These are phyloP conservation scores for Paracanthobrama guichenoti DNA, from an alignment of 2,113 vertebrate species.

Conservation along the genomic window DNA sequence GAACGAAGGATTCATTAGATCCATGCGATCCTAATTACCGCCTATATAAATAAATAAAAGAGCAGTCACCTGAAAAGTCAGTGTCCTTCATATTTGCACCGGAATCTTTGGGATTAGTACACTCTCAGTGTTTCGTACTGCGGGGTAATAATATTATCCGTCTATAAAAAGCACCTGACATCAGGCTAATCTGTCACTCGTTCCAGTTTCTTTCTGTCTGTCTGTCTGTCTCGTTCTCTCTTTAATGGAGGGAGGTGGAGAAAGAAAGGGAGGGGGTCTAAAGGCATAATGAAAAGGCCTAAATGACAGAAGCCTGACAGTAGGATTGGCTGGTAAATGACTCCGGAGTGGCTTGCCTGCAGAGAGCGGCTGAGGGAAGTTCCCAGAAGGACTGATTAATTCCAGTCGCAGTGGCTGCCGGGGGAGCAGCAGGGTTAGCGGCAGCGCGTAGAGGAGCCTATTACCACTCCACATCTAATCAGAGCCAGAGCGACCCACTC, in stretches of 20 bases:
- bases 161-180: slow-evolving; percentile 83
- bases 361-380: slow-evolving; percentile 88
- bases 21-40: slow-evolving; percentile 72
- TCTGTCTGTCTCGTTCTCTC: slow-evolving; percentile 46
- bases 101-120: slow-evolving; percentile 57
- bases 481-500: slow-evolving; percentile 83
- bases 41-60: slow-evolving; percentile 40
- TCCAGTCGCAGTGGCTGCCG: slow-evolving; percentile 94
- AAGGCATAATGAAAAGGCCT: slow-evolving; percentile 94
- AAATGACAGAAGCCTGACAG: slow-evolving; percentile 99
- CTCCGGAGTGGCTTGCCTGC: slow-evolving; percentile 95
- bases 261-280: slow-evolving; percentile 61
- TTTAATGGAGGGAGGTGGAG: slow-evolving; percentile 58
- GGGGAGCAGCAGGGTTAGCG: slow-evolving; percentile 95
- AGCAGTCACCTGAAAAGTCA: slow-evolving; percentile 63
- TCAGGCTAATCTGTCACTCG: slow-evolving; percentile 90
- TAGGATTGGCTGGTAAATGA: slow-evolving; percentile 99
- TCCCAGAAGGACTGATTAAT: slow-evolving; percentile 99
- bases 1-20: slow-evolving; percentile 63
- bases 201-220: slow-evolving; percentile 79
- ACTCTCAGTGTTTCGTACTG: slow-evolving; percentile 72
- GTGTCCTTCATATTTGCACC: slow-evolving; percentile 52
- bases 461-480: slow-evolving; percentile 98
- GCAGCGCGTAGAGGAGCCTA: slow-evolving; percentile 90
- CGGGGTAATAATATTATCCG: slow-evolving; percentile 76